These are phyloP conservation scores for Girardia tigrina DNA, from an alignment of 2,888 invertebrate genomes.

Conservation along the genomic window DNA sequence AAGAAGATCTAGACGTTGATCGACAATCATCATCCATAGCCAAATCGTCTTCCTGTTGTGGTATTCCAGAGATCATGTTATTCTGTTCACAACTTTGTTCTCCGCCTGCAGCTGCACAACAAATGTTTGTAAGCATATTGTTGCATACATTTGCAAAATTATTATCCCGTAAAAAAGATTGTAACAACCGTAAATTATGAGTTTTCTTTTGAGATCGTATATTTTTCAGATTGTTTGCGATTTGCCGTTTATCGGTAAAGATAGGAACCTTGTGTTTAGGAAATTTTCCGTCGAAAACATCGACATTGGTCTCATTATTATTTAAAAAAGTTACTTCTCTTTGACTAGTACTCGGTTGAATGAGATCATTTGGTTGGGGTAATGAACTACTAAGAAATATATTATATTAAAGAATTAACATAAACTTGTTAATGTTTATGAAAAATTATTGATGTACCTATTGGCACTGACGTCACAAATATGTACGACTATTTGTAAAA, in stretches of 20 bases:
- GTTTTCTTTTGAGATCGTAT: not conserved
- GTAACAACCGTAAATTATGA: not conserved
- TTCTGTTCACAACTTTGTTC: not conserved
- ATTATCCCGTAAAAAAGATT: not conserved
- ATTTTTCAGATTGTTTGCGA: not conserved
- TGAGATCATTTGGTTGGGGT: not conserved
- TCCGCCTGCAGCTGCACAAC: not conserved
- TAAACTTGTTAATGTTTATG: too few species aligned
- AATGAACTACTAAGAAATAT: too few species aligned
- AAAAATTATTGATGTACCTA: not conserved
- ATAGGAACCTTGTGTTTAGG: not conserved
- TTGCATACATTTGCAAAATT: conserved; percentile 3
- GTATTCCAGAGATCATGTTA: not conserved
- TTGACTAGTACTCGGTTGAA: conserved; percentile 7
- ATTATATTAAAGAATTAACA: too few species aligned
- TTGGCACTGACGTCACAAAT: not conserved
- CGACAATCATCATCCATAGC: not conserved
- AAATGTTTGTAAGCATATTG: not conserved
- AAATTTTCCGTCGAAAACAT: not conserved
- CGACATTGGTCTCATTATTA: not conserved
- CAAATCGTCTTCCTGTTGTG: not conserved
- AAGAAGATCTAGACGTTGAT: not conserved
- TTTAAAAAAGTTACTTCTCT: conserved; percentile 8
- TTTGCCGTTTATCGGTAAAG: not conserved
- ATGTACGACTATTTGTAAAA: not conserved